Conservation (phyloP, 2,888 invertebrate genomes). For the Trichacis sp. region DNA sequence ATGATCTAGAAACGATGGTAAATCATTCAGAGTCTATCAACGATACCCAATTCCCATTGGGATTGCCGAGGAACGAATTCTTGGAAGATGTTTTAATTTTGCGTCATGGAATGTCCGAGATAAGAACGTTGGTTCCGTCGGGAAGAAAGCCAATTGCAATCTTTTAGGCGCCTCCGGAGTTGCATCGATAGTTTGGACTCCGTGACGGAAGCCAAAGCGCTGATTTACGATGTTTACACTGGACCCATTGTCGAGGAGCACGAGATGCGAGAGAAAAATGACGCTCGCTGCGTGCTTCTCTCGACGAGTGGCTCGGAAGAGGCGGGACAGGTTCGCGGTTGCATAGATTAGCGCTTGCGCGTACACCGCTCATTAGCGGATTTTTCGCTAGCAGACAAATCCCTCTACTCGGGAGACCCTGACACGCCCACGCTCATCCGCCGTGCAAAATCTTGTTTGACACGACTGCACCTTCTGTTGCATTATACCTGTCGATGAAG, state of each 20-base stretch:
- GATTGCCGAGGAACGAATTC: too few species aligned
- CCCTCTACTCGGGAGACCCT: too few species aligned
- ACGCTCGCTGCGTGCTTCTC: slow-evolving; percentile 1
- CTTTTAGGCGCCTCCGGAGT: too few species aligned
- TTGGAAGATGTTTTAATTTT: too few species aligned
- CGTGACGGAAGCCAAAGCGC: neutral
- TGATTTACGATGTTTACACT: slow-evolving; percentile 59
- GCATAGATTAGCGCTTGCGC: slow-evolving; percentile 60
- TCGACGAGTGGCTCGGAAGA: slow-evolving; percentile 26
- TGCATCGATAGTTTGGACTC: neutral
- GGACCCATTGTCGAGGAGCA: slow-evolving; percentile 17
- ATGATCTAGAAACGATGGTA: too few species aligned
- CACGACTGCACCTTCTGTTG: too few species aligned
- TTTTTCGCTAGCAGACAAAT: slow-evolving; percentile 55
- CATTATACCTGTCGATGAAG: too few species aligned
- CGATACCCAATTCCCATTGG: too few species aligned
- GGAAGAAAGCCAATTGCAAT: neutral
- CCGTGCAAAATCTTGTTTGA: too few species aligned
- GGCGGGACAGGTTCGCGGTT: slow-evolving; percentile 57
- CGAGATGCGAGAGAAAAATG: slow-evolving; percentile 11
- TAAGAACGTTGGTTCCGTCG: neutral
- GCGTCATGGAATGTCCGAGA: too few species aligned
- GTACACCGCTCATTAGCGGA: slow-evolving; percentile 60
- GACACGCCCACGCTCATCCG: slow-evolving; percentile 44
- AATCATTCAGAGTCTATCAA: too few species aligned